Evolutionary conservation across 2,113 vertebrate genomes (phyloP).

Genomic region (Neotoma lepida): DNA sequence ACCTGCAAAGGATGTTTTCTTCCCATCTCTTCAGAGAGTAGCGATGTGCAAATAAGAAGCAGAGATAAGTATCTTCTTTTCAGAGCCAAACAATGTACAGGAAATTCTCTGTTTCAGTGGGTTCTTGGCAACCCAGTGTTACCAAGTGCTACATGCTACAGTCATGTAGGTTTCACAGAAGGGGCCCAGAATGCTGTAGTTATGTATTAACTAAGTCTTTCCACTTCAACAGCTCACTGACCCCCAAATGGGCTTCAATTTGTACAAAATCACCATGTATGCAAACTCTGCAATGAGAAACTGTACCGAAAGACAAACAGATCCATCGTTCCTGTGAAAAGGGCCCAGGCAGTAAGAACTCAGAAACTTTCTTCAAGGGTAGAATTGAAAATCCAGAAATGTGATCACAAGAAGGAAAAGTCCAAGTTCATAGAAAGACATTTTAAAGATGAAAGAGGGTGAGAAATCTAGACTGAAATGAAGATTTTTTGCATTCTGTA

Average conservation of each 20-base stretch:
- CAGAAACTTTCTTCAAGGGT: conserved; percentile 60
- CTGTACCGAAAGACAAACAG: conserved; percentile 45
- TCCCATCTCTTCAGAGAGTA: conserved; percentile 28
- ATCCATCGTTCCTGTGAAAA: conserved; percentile 45
- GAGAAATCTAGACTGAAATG: conserved; percentile 19
- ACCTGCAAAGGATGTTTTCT: conserved; percentile 36
- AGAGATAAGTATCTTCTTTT: conserved; percentile 58
- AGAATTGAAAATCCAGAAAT: conserved; percentile 58
- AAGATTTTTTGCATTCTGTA: conserved; percentile 64
- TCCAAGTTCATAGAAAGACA: not conserved
- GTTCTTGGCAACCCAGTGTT: conserved; percentile 41
- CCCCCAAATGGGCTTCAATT: conserved; percentile 43
- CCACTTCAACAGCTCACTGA: conserved; percentile 52
- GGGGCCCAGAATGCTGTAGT: conserved; percentile 42
- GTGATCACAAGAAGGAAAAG: conserved; percentile 40
- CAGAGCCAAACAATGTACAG: conserved; percentile 62
- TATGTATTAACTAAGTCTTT: conserved; percentile 62
- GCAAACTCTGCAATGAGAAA: conserved; percentile 36
- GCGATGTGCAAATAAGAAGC: conserved; percentile 58
- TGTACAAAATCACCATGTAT: conserved; percentile 49
- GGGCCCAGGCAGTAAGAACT: not conserved
- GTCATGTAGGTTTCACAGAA: conserved; percentile 33
- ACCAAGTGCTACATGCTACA: too few relatives aligned
- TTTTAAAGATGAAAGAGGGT: conserved; percentile 60
- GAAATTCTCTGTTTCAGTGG: conserved; percentile 65